Percentiles rank a stretch among this genome's conserved stretches.
These are phyloP conservation scores for Cavia aperea DNA, from an alignment of 2,113 vertebrate species.

Conservation along the genomic window DNA sequence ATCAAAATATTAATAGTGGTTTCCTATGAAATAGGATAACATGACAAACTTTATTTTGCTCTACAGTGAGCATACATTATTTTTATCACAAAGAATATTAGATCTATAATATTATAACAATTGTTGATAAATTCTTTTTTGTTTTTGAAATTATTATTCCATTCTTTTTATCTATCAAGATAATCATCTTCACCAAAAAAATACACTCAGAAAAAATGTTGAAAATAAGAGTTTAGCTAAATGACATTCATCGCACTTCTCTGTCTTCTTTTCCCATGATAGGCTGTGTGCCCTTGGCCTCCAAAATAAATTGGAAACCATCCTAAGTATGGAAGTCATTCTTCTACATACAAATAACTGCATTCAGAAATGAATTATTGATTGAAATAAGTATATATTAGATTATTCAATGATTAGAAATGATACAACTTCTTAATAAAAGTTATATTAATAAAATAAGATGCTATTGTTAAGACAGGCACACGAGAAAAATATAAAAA, in stretches of 20 bases:
- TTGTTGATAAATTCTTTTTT: neutral
- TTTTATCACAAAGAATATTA: neutral
- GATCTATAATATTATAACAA: neutral
- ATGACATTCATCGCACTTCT: neutral
- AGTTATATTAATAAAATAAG: slow-evolving; percentile 5
- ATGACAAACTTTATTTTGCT: neutral
- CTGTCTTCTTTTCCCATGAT: neutral
- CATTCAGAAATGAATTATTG: slow-evolving; percentile 30
- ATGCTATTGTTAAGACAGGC: neutral
- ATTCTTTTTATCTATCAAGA: neutral
- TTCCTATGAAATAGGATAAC: neutral
- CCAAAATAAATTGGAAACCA: slow-evolving; percentile 12
- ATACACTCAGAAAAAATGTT: neutral
- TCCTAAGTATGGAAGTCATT: neutral
- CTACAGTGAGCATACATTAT: neutral
- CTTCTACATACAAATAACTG: neutral
- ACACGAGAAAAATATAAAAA: neutral
- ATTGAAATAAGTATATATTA: neutral
- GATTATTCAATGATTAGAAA: neutral
- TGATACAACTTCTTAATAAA: slow-evolving; percentile 20
- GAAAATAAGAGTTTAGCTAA: neutral
- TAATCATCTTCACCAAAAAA: neutral
- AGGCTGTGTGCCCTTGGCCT: neutral
- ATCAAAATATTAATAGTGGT: neutral
- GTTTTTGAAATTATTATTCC: neutral